A percentile compares a stretch with the other conserved stretches of the same genome.
These are phyloP conservation scores for Bergia sp. DNA, from an alignment of 92 coral and sea anemone genomes.

Conservation along the genomic window DNA sequence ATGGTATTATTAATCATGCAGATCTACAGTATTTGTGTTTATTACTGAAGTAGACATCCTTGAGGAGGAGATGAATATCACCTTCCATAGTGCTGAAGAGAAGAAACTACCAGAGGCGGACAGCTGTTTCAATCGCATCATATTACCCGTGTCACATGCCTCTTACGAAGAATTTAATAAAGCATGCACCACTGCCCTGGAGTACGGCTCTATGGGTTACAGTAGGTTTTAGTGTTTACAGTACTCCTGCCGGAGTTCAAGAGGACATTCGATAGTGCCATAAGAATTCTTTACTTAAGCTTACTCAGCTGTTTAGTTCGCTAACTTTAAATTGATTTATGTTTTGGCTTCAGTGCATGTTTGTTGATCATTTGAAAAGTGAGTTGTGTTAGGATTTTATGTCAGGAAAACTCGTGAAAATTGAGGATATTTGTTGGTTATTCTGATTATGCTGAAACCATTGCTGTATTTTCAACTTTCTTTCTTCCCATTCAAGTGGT, in stretches of 20 bases:
- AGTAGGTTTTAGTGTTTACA: slow-evolving; percentile 26
- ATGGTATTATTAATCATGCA: slow-evolving; percentile 10
- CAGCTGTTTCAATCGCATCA: slow-evolving; percentile 34
- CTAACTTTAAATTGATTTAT: slow-evolving; percentile 1
- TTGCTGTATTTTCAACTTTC: not conserved
- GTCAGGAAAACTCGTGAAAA: slow-evolving; percentile 15
- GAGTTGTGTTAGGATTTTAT: slow-evolving; percentile 10
- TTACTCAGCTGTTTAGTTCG: slow-evolving; percentile 24
- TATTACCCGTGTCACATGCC: slow-evolving; percentile 21
- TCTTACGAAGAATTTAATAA: slow-evolving; percentile 16
- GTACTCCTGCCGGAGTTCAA: slow-evolving; percentile 4
- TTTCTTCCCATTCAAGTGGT: not conserved
- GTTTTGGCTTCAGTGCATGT: slow-evolving; percentile 17
- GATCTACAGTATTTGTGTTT: slow-evolving; percentile 16
- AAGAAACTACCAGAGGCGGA: slow-evolving; percentile 16
- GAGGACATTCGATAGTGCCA: slow-evolving; percentile 10
- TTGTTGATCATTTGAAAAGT: slow-evolving; percentile 15
- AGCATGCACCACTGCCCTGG: slow-evolving; percentile 33
- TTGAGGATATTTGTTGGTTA: slow-evolving; percentile 13
- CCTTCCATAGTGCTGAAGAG: slow-evolving; percentile 6
- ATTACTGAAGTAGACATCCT: slow-evolving; percentile 10
- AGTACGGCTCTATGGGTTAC: slow-evolving; percentile 15
- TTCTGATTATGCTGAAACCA: slow-evolving; percentile 13
- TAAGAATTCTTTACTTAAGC: not conserved
- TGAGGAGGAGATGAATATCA: slow-evolving; percentile 21